A percentile compares a stretch with the other conserved stretches of the same genome.
phyloP scores from a whole-genome alignment of 2,113 vertebrate genomes.

The Chamaea fasciata region DNA sequence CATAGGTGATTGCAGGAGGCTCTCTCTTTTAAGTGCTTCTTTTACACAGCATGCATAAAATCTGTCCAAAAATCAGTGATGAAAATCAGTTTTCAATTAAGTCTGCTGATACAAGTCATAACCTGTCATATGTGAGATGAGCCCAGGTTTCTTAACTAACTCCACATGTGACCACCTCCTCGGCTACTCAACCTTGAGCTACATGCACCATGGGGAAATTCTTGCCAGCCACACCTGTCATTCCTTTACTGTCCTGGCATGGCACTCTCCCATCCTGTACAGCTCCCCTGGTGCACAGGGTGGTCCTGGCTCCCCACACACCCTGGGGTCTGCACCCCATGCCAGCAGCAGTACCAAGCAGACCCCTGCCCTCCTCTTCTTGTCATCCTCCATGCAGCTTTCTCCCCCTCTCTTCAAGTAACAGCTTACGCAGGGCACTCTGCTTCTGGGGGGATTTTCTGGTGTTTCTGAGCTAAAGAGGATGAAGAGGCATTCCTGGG shows the following conservation, averaged over 20 bases:
- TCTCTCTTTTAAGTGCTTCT: neutral
- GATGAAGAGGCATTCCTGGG: neutral
- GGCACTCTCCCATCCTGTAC: neutral
- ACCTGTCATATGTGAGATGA: rapidly evolving
- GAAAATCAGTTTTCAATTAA: neutral
- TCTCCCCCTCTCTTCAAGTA: neutral
- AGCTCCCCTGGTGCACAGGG: neutral
- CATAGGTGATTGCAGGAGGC: neutral
- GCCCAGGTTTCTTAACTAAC: neutral
- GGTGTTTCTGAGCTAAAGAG: neutral
- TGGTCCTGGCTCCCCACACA: neutral
- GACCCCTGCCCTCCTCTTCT: neutral
- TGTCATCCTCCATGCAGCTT: neutral
- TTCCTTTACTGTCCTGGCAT: neutral
- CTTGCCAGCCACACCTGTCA: neutral
- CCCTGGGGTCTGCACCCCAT: rapidly evolving
- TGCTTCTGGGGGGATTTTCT: neutral
- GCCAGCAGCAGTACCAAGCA: neutral
- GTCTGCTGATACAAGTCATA: neutral
- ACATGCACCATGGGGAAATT: rapidly evolving
- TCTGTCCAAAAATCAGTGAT: neutral
- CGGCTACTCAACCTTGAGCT: neutral
- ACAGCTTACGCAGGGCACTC: neutral
- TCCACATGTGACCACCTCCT: neutral
- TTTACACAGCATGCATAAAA: neutral